Evolutionary conservation across 1,140 invertebrate species (phyloP).

Genomic region (Meloidogyne exigua): DNA sequence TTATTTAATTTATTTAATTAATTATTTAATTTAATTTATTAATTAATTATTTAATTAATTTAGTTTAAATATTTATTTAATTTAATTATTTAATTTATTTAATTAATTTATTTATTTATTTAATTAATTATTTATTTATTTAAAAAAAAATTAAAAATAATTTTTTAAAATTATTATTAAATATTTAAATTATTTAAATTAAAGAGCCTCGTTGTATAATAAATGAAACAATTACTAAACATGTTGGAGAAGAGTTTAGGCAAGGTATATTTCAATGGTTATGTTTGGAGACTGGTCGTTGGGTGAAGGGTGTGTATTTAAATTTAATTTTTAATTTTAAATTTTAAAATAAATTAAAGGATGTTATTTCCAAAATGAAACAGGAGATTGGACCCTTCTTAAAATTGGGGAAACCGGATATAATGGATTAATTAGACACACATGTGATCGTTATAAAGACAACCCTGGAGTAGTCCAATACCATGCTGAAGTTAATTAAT

Average conservation of each 20-base stretch:
- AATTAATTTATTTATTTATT: too few relatives aligned
- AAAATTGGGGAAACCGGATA: constrained; percentile 52
- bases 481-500: constrained; percentile 50
- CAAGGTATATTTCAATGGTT: constrained; percentile 62
- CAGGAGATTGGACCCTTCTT: constrained; percentile 52
- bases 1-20: not conserved
- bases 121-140: not conserved
- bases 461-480: constrained; percentile 61
- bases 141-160: not conserved
- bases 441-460: constrained; percentile 58
- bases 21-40: too few relatives aligned
- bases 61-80: constrained; percentile 15
- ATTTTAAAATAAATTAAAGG: constrained; percentile 45
- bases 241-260: constrained; percentile 55
- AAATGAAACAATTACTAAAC: constrained; percentile 38
- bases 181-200: too few relatives aligned
- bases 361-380: constrained; percentile 62
- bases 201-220: constrained; percentile 54
- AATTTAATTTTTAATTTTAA: not conserved
- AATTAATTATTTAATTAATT: too few relatives aligned
- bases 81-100: too few relatives aligned
- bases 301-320: constrained; percentile 53
- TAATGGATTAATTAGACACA: constrained; percentile 60
- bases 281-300: constrained; percentile 59
- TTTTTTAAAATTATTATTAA: too few relatives aligned